Conservation (phyloP, 2,888 invertebrate genomes). For the Amphimallon solstitiale region DNA sequence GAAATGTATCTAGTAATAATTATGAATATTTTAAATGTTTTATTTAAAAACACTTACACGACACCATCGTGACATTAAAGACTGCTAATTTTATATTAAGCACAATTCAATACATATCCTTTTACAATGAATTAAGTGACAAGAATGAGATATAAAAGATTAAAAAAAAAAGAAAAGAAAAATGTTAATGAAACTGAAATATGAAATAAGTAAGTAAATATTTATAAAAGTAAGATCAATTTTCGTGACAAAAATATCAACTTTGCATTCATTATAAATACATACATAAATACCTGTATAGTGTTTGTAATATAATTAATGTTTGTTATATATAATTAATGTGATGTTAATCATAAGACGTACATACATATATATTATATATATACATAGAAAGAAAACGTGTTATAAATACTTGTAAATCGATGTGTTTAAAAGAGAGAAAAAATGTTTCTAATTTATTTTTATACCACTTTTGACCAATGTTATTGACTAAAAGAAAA, state of each 20-base stretch:
- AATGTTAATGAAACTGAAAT: conserved; percentile 31
- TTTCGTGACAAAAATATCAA: conserved; percentile 5
- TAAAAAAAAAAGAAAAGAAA: conserved; percentile 16
- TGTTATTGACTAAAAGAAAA: conserved; percentile 7
- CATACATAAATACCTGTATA: background rate
- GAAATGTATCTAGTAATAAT: conserved; percentile 31
- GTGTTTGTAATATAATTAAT: background rate
- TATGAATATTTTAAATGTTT: conserved; percentile 45
- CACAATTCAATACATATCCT: conserved; percentile 58
- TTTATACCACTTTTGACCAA: conserved; percentile 29
- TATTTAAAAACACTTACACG: conserved; percentile 46
- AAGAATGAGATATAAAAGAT: conserved; percentile 39
- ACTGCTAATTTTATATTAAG: conserved; percentile 47
- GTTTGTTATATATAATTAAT: conserved; percentile 10
- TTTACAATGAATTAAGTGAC: conserved; percentile 52
- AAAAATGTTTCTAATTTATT: conserved; percentile 6
- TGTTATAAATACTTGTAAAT: background rate
- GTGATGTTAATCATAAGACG: conserved; percentile 22
- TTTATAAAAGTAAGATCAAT: background rate
- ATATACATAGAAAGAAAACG: background rate
- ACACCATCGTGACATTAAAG: conserved; percentile 58
- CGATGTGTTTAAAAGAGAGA: background rate
- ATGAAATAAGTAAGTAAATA: background rate
- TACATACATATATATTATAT: background rate
- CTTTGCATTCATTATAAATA: background rate